Evolutionary conservation across 2,113 vertebrate genomes (phyloP).

Genomic region (Xenopus laevis): DNA sequence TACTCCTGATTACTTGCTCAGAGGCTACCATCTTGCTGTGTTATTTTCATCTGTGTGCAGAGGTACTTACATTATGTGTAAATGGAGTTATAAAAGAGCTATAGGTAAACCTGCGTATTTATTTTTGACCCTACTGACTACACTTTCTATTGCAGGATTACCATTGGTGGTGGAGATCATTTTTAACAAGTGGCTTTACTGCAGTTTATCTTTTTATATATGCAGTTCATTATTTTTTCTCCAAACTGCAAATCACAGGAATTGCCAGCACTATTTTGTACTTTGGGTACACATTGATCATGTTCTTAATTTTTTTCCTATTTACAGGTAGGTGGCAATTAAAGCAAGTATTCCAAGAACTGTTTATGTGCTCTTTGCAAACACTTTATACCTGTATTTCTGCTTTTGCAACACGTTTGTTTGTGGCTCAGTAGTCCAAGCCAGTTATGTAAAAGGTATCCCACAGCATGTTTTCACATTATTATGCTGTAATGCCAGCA

Average conservation of each 20-base stretch:
- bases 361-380: too few species aligned
- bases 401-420: too few species aligned
- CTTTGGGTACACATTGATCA: constrained; percentile 81
- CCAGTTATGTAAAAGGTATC: too few species aligned
- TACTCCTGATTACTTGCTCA: constrained; percentile 85
- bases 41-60: constrained; percentile 87
- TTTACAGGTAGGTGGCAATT: constrained; percentile 68
- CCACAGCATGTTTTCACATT: too few species aligned
- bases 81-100: too few species aligned
- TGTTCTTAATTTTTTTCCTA: constrained; percentile 83
- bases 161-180: constrained; percentile 87
- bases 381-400: too few species aligned
- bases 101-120: too few species aligned
- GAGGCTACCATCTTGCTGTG: constrained; percentile 85
- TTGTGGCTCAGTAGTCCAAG: too few species aligned
- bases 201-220: constrained; percentile 84
- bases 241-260: constrained; percentile 78
- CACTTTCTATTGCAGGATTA: constrained; percentile 72
- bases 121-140: background rate
- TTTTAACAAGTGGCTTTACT: constrained; percentile 85
- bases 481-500: too few species aligned
- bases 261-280: constrained; percentile 80
- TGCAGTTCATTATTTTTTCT: constrained; percentile 80
- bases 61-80: constrained; percentile 63
- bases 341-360: background rate